Evolutionary conservation across 2,113 vertebrate genomes (phyloP), one percentile per base, ranked within the genome.

Genomic region (Pseudorasbora parva): DNA sequence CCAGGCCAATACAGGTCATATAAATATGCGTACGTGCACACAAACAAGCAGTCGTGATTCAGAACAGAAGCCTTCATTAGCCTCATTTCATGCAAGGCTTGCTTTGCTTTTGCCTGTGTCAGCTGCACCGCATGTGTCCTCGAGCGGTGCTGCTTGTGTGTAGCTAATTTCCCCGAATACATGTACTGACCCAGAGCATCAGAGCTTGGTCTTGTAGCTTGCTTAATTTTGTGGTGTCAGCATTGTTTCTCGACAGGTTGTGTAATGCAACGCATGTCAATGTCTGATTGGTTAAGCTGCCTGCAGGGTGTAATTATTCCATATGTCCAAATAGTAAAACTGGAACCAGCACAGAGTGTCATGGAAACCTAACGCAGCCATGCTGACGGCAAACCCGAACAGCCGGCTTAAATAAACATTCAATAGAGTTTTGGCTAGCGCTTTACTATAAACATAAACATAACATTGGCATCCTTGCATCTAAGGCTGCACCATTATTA

Each of bases 361-460:
- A 57, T 81, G 87, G 80, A 83, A 85, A 82, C 81, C 60, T 81
- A 85, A 71, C n/a, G 15, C 64, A 27, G 83, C 25, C 82, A 78
- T 64, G 83, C 73, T 82, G 62, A 74, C 51, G 57, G 76, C 76
- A 68, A 83, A 87, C 59, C 60, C 60, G 64, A 87, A 85, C 84
- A 83, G 81, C 54, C 30, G 49, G 37, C 6, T 51, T 45, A 59
- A 72, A 78, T 56, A 45, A 57, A 57, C 45, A 72, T 68, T 82
- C 56, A 76, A 37, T 6, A 37, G 37, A 37, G 8, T 77, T 59
- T 84, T 79, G 73, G 78, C 82, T 64, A 19, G 59, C 19, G 14
- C 30, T 57, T 12, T 17, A 27, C 76, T 41, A 56, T 62, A 71
- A 84, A 86, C 76, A 82, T 64, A n/a, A n/a, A n/a, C n/a, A n/a